These are phyloP conservation scores for Phaethon lepturus DNA, from an alignment of 2,113 vertebrate species.

Conservation along the genomic window DNA sequence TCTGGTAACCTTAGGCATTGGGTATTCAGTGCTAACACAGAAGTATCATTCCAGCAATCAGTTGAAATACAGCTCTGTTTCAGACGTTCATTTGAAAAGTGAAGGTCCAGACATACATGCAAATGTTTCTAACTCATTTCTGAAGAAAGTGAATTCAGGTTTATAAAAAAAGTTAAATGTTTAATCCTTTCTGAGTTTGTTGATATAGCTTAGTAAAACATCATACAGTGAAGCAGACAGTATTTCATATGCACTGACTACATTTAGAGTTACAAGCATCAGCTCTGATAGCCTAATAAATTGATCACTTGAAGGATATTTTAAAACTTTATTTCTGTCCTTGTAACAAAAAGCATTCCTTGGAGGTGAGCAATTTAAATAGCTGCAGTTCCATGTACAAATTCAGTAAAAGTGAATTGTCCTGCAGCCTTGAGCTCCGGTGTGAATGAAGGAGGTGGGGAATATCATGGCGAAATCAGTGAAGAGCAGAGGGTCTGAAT, in stretches of 20 bases:
- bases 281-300: background rate
- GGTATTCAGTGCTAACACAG: background rate
- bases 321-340: background rate
- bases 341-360: background rate
- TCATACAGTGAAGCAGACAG: background rate
- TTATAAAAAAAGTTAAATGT: background rate
- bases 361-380: background rate
- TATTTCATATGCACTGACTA: background rate
- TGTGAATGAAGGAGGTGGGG: background rate
- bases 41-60: background rate
- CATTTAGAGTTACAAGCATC: background rate
- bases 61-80: background rate
- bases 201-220: background rate
- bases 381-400: background rate
- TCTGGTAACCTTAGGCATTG: background rate
- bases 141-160: background rate
- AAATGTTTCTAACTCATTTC: background rate
- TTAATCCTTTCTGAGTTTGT: background rate
- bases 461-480: rapidly evolving
- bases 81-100: background rate
- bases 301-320: background rate
- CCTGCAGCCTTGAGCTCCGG: background rate
- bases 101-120: background rate
- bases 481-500: background rate
- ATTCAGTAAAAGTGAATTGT: rapidly evolving